Evolutionary conservation across 2,888 invertebrate genomes (phyloP).

Genomic region (Macropis europaea): DNA sequence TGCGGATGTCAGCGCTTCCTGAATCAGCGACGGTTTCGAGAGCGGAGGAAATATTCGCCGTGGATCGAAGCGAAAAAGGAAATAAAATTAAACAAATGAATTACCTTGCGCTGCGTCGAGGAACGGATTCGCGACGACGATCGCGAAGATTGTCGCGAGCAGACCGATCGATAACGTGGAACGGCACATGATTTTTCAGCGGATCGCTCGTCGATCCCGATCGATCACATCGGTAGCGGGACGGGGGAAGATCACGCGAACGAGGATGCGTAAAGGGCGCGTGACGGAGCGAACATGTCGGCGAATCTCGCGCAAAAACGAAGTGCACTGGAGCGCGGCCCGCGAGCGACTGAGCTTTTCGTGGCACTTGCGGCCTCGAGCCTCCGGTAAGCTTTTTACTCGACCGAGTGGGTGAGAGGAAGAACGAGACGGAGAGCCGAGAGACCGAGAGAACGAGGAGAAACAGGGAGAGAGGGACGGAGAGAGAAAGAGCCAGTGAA

Average conservation of each 20-base stretch:
- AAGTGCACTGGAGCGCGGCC: slow-evolving; percentile 58
- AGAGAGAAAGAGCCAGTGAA: slow-evolving; percentile 22
- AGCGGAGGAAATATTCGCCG: no score
- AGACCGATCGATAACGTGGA: slow-evolving; percentile 47
- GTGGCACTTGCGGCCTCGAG: slow-evolving; percentile 50
- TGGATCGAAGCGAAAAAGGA: no score
- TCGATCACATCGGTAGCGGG: slow-evolving; percentile 8
- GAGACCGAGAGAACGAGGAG: slow-evolving; percentile 37
- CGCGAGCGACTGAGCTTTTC: slow-evolving; percentile 71
- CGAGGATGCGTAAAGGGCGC: background rate
- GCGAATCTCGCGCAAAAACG: slow-evolving; percentile 41
- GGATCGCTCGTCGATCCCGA: background rate
- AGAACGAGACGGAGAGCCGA: slow-evolving; percentile 27
- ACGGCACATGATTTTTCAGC: background rate
- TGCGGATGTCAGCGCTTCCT: no score
- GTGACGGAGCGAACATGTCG: slow-evolving; percentile 48
- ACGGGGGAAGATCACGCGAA: background rate
- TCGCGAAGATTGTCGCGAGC: slow-evolving; percentile 42
- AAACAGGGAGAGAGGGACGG: slow-evolving; percentile 14
- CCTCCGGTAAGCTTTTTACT: slow-evolving; percentile 63
- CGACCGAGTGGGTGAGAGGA: slow-evolving; percentile 51
- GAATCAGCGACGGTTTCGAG: no score
- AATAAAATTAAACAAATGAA: background rate
- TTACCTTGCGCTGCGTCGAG: slow-evolving; percentile 64
- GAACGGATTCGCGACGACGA: slow-evolving; percentile 54